Percentiles rank a stretch among this genome's conserved stretches.
Conservation (phyloP, 2,888 invertebrate species). For the Creontiades dilutus region DNA sequence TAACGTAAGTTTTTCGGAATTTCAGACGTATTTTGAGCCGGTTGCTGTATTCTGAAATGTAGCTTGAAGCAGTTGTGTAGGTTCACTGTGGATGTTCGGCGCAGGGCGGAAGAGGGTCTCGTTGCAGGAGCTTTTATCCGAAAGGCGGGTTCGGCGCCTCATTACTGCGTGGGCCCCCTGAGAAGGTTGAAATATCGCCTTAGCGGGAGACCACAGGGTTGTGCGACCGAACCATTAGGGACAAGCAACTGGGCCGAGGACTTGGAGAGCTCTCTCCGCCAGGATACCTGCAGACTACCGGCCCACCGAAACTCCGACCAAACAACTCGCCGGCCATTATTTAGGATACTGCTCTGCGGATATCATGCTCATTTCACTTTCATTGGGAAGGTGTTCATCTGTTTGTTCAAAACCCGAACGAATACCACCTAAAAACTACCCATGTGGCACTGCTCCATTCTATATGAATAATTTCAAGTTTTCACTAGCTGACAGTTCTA, state of each 20-base stretch:
- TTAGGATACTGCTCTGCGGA: slow-evolving; percentile 57
- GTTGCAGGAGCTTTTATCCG: background rate
- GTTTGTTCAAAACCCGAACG: background rate
- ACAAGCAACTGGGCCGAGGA: background rate
- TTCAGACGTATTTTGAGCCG: no score
- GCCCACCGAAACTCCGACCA: background rate
- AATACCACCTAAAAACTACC: no score
- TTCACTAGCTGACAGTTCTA: no score
- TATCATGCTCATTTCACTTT: slow-evolving; percentile 44
- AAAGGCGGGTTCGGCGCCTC: slow-evolving; percentile 29
- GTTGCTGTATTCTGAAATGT: no score
- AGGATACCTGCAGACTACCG: slow-evolving; percentile 44
- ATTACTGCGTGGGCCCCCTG: slow-evolving; percentile 28
- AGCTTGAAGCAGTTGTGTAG: no score
- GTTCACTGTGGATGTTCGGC: no score
- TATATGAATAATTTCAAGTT: no score
- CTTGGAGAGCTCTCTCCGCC: background rate
- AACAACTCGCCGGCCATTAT: slow-evolving; percentile 41
- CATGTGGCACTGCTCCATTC: no score
- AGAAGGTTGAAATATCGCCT: slow-evolving; percentile 65
- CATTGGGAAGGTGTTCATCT: background rate
- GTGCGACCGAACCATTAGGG: slow-evolving; percentile 59
- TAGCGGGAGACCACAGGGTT: slow-evolving; percentile 61
- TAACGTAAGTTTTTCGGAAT: no score
- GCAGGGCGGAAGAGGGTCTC: background rate